Evolutionary conservation across 2,797 vertebrate genomes (phyloP), one percentile per base, ranked within the genome.

Genomic region (Rallus crepitans): DNA sequence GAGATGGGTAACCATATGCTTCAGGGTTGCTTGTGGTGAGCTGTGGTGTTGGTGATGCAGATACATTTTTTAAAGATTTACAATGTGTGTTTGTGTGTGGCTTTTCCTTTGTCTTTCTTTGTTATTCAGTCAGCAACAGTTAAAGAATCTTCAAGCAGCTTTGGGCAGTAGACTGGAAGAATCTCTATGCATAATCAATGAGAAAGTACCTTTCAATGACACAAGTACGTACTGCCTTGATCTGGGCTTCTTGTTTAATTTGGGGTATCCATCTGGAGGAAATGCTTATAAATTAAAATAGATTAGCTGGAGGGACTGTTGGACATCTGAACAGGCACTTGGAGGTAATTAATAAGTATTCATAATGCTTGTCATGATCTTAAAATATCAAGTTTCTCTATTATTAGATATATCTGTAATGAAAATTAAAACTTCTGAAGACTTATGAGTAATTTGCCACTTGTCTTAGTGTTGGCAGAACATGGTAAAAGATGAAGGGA

Each of bases 201-300:
- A 99, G 98, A 99, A 99, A 99, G 99, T 99, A 97, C 99, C 99
- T 98, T 99, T 99, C 97, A 99, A 99, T 95, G 99, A 99, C 98
- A 99, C 99, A 98, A 99, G 99, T 99, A 98, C 96, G 99, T 99
- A 97, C 97, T 93, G 56, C 89, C 35, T 91, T 94, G 68, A 15
- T 63, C 52, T 92, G 82, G 37, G 30, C 89, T 83, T 93, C 66
- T 56, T 70, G 12, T 82, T 80, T 72, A 61, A 66, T 53, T 75
- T 73, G 45, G 86, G 48, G 39, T 82, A 37, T 76, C 50, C 52
- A 23, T 76, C 42, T 89, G 82, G 56, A 88, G 82, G 31, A 68
- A 69, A 25, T 72, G 9, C 3, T 64, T 45, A 30, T n/a, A 50
- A 90, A 61, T 89, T 79, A 60, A 90, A 78, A 57, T 66, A 15